These are phyloP conservation scores for Minunthozetes semirufus DNA, from an alignment of 2,888 invertebrate genomes.

Conservation along the genomic window DNA sequence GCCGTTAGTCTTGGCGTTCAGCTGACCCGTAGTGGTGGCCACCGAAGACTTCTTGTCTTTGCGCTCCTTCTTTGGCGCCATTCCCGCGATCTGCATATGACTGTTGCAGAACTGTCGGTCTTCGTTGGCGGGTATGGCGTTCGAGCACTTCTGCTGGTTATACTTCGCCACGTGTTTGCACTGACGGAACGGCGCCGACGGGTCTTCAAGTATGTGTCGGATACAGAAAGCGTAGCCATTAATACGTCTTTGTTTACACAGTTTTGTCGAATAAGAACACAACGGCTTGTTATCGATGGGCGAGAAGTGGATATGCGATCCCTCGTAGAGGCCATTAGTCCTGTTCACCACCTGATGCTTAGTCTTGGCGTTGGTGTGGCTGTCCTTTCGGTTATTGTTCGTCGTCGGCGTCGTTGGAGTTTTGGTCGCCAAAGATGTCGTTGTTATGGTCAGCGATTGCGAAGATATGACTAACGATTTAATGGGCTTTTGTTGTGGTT, in stretches of 20 bases:
- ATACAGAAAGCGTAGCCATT: slow-evolving; percentile 52
- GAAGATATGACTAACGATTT: no score
- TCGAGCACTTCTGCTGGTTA: slow-evolving; percentile 50
- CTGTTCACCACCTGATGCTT: background rate
- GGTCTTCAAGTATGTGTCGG: slow-evolving; percentile 54
- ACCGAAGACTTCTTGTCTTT: slow-evolving; percentile 42
- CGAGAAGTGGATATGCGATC: slow-evolving; percentile 53
- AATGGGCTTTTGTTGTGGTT: no score
- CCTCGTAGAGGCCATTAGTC: slow-evolving; percentile 47
- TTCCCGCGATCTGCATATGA: slow-evolving; percentile 51
- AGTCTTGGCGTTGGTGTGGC: background rate
- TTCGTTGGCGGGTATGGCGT: slow-evolving; percentile 51
- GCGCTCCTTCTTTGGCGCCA: slow-evolving; percentile 47
- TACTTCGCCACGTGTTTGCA: slow-evolving; percentile 45
- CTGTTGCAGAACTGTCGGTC: slow-evolving; percentile 52
- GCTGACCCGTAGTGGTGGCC: background rate
- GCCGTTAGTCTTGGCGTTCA: background rate
- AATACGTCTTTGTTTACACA: slow-evolving; percentile 54
- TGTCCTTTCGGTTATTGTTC: background rate
- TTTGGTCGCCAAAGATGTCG: background rate
- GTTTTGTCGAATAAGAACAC: slow-evolving; percentile 51
- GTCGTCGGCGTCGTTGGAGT: background rate
- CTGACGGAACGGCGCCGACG: slow-evolving; percentile 51
- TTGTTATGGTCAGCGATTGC: background rate
- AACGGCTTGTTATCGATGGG: slow-evolving; percentile 51